Base-by-base conservation (phyloP, 2,888 invertebrate genomes). In the Oligia strigilis region DNA sequence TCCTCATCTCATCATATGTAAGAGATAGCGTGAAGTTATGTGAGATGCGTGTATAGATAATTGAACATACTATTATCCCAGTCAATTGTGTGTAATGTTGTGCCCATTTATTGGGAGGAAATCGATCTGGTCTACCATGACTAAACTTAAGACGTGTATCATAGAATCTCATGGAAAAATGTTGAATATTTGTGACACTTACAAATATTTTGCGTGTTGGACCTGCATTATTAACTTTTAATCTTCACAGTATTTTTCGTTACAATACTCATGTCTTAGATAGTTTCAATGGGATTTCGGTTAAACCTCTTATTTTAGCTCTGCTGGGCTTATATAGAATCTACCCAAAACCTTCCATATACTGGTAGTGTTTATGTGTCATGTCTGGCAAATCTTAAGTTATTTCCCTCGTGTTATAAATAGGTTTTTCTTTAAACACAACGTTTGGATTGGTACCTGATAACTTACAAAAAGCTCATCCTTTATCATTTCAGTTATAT, bases 1-100 rank as follows among this genome's bases (percentile, higher is more conserved):
- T 90, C 89, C 92, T 92, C 93, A 87, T 88, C 88, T 88, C 76
- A 40, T 40, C 40, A 40, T 40, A 40, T 40, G 5, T 80, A 79
- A 14, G 3, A 3, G 65, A 87, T 85, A 83, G 87, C 84, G 87
- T 85, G 87, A 74, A 72, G 87, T 19, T 85, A 84, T 83, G 87
- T 85, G 85, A 85, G 85, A 78, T 84, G 84, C 86, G 80, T 77
- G 83, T 83, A n/a, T 60, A 17, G 79, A 71, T 80, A 87, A 87
- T 83, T 80, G 75, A 76, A 83, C 70, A 70, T 62, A 52, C 64
- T 67, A 85, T 83, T 75, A 83, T 83, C 60, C 76, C 23, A 36
- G 49, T 83, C 29, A 69, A 78, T 82, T 49, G 40, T 76, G 43
- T 58, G 29, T 29, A 29, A 29, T 29, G 49, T n/a, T 69, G 17